Evolutionary conservation across 2,113 vertebrate species (phyloP).

Genomic region (Thunnus maccoyii): DNA sequence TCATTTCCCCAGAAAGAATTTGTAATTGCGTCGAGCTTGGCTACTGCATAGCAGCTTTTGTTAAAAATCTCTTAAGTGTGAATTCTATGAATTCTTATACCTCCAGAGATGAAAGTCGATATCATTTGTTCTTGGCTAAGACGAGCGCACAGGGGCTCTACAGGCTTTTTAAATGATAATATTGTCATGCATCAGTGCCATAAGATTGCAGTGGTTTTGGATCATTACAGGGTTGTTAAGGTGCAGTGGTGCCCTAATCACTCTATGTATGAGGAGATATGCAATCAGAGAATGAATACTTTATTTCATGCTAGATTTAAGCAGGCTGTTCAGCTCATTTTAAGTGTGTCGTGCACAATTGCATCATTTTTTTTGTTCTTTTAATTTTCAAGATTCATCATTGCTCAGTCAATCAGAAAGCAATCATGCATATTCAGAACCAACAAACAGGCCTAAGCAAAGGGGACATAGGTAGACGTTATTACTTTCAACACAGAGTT

Average conservation of each 20-base stretch:
- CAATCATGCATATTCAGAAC: slow-evolving; percentile 52
- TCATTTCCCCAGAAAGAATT: slow-evolving; percentile 62
- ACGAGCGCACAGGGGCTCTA: slow-evolving; percentile 46
- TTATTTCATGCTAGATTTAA: slow-evolving; percentile 81
- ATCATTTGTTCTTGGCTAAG: slow-evolving; percentile 62
- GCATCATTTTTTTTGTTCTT: slow-evolving; percentile 53
- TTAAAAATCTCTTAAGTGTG: slow-evolving; percentile 61
- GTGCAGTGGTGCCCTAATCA: slow-evolving; percentile 53
- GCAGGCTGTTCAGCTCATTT: slow-evolving; percentile 58
- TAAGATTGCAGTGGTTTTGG: slow-evolving; percentile 67
- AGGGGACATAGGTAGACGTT: slow-evolving; percentile 21
- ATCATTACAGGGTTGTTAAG: slow-evolving; percentile 75
- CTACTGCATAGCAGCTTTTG: slow-evolving; percentile 49
- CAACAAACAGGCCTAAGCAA: slow-evolving; percentile 42
- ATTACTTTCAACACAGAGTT: slow-evolving; percentile 62
- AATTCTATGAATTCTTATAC: slow-evolving; percentile 68
- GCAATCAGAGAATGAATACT: slow-evolving; percentile 68
- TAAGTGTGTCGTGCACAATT: slow-evolving; percentile 47
- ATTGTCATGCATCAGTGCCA: slow-evolving; percentile 68
- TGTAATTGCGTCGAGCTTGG: slow-evolving; percentile 41
- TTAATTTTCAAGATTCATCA: slow-evolving; percentile 62
- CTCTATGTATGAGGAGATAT: slow-evolving; percentile 53
- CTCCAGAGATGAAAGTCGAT: slow-evolving; percentile 55
- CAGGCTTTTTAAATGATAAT: slow-evolving; percentile 67
- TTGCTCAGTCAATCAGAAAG: slow-evolving; percentile 53